Evolutionary conservation across 2,113 vertebrate genomes (phyloP), one percentile per base, ranked within the genome.

Genomic region (Noctilio leporinus): DNA sequence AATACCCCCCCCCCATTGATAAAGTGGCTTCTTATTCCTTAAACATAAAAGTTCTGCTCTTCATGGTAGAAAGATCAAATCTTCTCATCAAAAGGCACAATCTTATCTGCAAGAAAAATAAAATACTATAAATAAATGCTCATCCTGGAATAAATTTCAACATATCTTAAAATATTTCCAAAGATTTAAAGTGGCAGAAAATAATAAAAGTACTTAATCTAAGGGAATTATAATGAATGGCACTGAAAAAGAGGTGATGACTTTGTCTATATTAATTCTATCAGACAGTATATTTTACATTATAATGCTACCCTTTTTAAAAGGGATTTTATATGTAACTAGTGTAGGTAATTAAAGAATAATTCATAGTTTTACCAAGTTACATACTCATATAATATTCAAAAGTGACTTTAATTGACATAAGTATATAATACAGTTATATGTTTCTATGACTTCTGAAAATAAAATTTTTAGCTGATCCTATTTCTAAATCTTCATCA

Each of bases 71-170:
- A 98, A 97, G 97, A 97, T 92, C 96, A 98, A 96, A 90, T 97
- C 96, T 86, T 97, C 96, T 97, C 97, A 98, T 51, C 95, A 97
- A 98, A 98, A 98, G 98, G 98, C 98, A 98, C 97, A 97, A 97
- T 97, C 96, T 98, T 97, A 98, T 98, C 98, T 98, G 97, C 30
- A 98, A 98, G 0, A 93, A 88, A 94, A 73, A 95, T 14, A 69
- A 62, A 91, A 95, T 91, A 96, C 85, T 78, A 57, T 86, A n/a
- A n/a, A n/a, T 59, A 94, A 97, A 94, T 83, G 26, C 4, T 57
- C 9, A 59, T 64, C 80, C 7, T 82, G 51, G 38, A 96, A 45
- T 5, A 72, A 55, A 70, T 10, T 62, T 75, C 49, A 94, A 90
- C 9, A 91, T 2, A 53, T 77, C 76, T 94, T 1, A 88, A 86